phyloP scores from a whole-genome alignment of 2,113 vertebrate species.

The Lota lota region DNA sequence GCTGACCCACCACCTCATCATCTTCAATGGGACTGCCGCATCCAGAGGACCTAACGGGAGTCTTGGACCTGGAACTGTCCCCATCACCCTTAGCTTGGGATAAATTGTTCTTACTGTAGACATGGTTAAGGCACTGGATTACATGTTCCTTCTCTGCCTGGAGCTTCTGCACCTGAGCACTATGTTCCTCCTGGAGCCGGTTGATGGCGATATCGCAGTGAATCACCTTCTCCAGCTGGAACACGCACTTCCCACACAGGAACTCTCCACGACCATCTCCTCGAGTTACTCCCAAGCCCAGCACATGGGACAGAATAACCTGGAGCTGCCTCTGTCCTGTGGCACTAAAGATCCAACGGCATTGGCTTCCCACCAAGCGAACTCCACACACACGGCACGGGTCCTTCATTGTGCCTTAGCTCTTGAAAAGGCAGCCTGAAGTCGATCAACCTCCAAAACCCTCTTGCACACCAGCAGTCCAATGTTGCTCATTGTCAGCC shows the following conservation, averaged over 20 bases:
- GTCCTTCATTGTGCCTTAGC: conserved; percentile 59
- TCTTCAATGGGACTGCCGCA: conserved; percentile 38
- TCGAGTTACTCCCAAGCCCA: conserved; percentile 62
- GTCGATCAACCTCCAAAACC: conserved; percentile 18
- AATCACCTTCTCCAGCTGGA: conserved; percentile 72
- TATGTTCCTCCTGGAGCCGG: conserved; percentile 60
- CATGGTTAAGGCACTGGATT: conserved; percentile 63
- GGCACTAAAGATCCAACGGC: conserved; percentile 75
- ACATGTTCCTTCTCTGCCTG: conserved; percentile 65
- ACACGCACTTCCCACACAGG: conserved; percentile 75
- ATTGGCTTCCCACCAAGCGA: conserved; percentile 65
- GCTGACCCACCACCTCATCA: conserved; percentile 5
- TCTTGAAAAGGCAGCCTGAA: conserved; percentile 6
- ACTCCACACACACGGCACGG: conserved; percentile 69
- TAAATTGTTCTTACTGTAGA: conserved; percentile 69
- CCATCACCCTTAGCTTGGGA: background rate
- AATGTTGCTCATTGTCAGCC: conserved; percentile 18
- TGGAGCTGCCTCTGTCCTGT: conserved; percentile 66
- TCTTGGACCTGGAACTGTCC: conserved; percentile 26
- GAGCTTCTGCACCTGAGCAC: conserved; percentile 56
- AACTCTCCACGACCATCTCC: conserved; percentile 72
- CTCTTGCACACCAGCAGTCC: conserved; percentile 18
- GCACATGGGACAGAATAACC: conserved; percentile 69
- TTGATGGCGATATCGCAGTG: conserved; percentile 64
- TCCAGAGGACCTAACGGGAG: conserved; percentile 7